phyloP scores from a whole-genome alignment of 92 coral and sea anemone genomes.

The Paramuricea clavata region DNA sequence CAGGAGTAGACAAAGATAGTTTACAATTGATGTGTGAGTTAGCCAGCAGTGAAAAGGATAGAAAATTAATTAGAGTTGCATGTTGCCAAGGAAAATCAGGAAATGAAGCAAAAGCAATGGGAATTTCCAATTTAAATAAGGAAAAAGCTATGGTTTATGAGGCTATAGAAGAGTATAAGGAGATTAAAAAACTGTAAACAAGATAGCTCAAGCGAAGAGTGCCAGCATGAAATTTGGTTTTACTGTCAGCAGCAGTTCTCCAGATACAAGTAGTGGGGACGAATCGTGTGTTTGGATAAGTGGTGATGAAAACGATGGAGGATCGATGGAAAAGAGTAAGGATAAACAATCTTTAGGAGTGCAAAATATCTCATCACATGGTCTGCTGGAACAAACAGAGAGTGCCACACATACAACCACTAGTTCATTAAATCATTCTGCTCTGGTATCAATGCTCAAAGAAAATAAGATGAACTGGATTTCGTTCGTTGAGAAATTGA shows the following conservation, averaged over 20 bases:
- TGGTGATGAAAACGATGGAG: no score
- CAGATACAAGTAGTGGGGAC: no score
- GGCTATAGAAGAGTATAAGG: no score
- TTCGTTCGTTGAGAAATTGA: background rate
- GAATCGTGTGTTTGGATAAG: no score
- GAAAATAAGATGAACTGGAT: slow-evolving; percentile 4
- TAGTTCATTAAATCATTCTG: no score
- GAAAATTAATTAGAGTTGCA: slow-evolving; percentile 34
- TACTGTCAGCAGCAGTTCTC: no score
- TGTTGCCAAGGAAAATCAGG: slow-evolving; percentile 37
- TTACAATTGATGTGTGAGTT: background rate
- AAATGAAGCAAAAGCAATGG: slow-evolving; percentile 21
- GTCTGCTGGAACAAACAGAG: background rate
- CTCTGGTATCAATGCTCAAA: background rate
- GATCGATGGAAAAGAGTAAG: no score
- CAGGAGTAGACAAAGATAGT: background rate
- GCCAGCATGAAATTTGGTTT: no score
- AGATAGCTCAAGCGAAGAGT: slow-evolving; percentile 55
- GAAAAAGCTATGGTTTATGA: no score
- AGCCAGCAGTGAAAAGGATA: slow-evolving; percentile 19
- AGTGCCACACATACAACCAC: background rate
- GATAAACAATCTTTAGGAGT: no score
- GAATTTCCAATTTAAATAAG: background rate
- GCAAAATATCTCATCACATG: background rate
- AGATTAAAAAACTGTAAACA: slow-evolving; percentile 6